Base-by-base conservation (phyloP, 2,113 vertebrate genomes). In the Salvelinus namaycush region DNA sequence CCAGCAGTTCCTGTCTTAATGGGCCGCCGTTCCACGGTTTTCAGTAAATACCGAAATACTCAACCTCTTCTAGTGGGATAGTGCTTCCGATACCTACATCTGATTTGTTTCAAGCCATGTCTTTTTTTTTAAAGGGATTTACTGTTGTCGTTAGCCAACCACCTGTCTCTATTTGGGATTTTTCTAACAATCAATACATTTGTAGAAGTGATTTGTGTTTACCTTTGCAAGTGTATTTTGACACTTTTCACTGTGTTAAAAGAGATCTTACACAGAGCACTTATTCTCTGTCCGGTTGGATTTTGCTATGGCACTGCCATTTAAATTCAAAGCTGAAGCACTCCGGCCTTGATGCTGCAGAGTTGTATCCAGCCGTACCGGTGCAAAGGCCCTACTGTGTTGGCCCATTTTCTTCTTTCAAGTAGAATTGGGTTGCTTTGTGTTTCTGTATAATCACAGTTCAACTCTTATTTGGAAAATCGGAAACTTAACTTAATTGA, bases 221-320 rank as follows among this genome's bases (percentile, higher is more conserved):
- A 82, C 76, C 54, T 79, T 89, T 76, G 87, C 83, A 89, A 89
- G 84, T 87, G 75, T 87, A 77, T 88, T 88, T 90, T 76, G 85
- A 87, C 9, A 3, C 82, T 83, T 75, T 54, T 71, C 24, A 79
- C 75, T 74, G 78, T 76, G 54, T 70, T 82, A 80, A 77, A 51
- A 79, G 73, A 77, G 85, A 81, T 88, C 81, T 87, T 84, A 84
- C 74, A 64, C 81, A 79, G 83, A 76, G 87, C 16, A n/a, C 57
- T 13, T 48, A 74, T 29, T 79, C 80, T 89, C 72, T 87, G 87
- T 11, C 9, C 2, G 39, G 9, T 76, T 86, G 81, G 83, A 77
- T 64, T 89, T 91, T 86, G 87, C 88, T 77, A n/a, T 1, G 9
- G 67, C 51, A 65, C 34, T 75, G 77, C 71, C 11, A 68, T 81